Evolutionary conservation across 1,140 invertebrate species (phyloP).

Genomic region (Colletes latitarsis): DNA sequence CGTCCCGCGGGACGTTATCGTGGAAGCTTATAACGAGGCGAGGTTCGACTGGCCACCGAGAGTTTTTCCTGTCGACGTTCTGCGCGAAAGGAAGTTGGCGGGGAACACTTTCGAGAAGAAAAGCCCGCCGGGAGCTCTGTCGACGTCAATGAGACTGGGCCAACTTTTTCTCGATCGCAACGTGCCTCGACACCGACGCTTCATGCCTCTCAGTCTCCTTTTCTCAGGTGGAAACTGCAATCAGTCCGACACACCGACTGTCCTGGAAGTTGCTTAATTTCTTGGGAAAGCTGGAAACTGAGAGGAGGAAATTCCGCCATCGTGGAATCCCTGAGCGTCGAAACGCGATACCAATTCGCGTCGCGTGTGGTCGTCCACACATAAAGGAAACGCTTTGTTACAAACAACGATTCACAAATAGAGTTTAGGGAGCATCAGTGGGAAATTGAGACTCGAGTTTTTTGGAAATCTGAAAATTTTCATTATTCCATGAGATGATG

Average conservation of each 20-base stretch:
- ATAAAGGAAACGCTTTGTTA: too few relatives aligned
- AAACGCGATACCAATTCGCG: too few relatives aligned
- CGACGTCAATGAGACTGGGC: constrained; percentile 51
- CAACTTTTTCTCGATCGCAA: constrained; percentile 38
- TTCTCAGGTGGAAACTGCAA: constrained; percentile 32
- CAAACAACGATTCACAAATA: too few relatives aligned
- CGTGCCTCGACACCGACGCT: constrained; percentile 9
- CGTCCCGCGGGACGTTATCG: constrained; percentile 33
- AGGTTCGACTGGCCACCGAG: constrained; percentile 18
- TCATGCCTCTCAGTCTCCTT: neutral
- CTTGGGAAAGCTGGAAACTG: neutral
- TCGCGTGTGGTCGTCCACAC: too few relatives aligned
- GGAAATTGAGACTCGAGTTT: too few relatives aligned
- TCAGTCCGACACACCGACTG: constrained; percentile 15
- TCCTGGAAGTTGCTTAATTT: constrained; percentile 26
- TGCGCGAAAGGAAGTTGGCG: constrained; percentile 25
- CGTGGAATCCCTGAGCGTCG: too few relatives aligned
- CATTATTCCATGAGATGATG: too few relatives aligned
- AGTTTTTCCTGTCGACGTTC: constrained; percentile 46
- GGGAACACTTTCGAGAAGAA: constrained; percentile 46
- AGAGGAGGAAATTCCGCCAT: too few relatives aligned
- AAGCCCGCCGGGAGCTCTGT: constrained; percentile 40
- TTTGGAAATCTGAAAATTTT: too few relatives aligned
- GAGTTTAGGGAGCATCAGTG: too few relatives aligned
- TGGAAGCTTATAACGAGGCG: constrained; percentile 57